These are phyloP conservation scores for Contarinia nasturtii DNA, from an alignment of 1,140 invertebrate genomes.

Conservation along the genomic window DNA sequence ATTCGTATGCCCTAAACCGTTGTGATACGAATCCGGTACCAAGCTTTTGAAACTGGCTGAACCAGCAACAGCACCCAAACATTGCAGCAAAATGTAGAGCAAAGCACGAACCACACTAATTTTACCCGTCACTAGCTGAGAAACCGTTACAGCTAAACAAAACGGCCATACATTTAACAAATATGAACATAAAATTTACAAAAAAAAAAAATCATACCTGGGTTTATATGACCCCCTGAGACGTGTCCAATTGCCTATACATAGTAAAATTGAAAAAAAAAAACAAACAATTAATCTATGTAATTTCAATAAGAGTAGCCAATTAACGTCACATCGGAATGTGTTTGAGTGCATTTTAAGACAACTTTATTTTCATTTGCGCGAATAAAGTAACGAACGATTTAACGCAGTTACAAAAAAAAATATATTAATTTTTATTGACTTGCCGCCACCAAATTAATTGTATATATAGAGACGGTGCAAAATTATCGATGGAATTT, in stretches of 20 bases:
- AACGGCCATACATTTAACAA: too few species aligned
- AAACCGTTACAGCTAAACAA: constrained; percentile 72
- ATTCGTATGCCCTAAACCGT: constrained; percentile 38
- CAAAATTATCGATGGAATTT: background rate
- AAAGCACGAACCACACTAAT: constrained; percentile 53
- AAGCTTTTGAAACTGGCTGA: constrained; percentile 44
- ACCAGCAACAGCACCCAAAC: constrained; percentile 65
- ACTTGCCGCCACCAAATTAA: too few species aligned
- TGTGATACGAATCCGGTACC: constrained; percentile 35
- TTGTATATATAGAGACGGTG: background rate
- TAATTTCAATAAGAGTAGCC: background rate
- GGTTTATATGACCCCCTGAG: constrained; percentile 82
- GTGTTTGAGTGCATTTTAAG: background rate
- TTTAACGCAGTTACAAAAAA: too few species aligned
- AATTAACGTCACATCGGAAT: background rate
- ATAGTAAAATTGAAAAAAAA: background rate
- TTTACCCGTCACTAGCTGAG: constrained; percentile 56
- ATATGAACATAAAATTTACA: too few species aligned
- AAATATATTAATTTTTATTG: too few species aligned
- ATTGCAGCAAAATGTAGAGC: constrained; percentile 68
- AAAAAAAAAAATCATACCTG: too few species aligned
- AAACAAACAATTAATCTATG: background rate
- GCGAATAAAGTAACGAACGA: too few species aligned
- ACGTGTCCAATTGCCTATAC: constrained; percentile 63
- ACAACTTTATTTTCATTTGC: too few species aligned